Base-by-base conservation (phyloP, 1,140 invertebrate species). In the Platyura marginata region DNA sequence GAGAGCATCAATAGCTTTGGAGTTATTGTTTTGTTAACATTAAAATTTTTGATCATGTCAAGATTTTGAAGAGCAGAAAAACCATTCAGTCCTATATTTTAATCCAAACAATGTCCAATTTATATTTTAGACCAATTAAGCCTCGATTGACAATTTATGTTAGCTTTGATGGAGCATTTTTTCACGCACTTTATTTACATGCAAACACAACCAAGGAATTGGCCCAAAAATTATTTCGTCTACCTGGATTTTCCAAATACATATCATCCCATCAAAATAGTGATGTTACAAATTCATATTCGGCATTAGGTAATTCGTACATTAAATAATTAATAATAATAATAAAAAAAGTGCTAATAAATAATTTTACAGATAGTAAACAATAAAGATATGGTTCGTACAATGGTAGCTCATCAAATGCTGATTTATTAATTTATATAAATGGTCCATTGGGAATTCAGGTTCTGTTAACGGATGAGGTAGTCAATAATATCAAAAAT, bases 121-220 rank as follows among this genome's bases (percentile, higher is more conserved):
- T 3, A 29, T 44, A 18, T 42, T 57, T 6, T 58, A 84, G 80
- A 56, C 64, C 71, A 19, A 77, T 85, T 43, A 66, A 73, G 16
- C 83, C 85, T 0, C 74, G 80, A 40, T 64, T 88, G 42, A 87
- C 81, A 2, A 64, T 91, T 15, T 90, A 86, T 56, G 74, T 87
- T 35, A 81, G 78, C 47, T 60, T 77, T 45, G 74, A 80, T 43
- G 69, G 74, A 49, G 64, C 61, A 36, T 66, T 63, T 43, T 90
- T 81, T 69, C 77, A 81, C 61, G 81, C 81, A n/a, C 63, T 90
- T 11, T 89, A 85, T 53, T 61, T 92, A 44, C 69, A 79, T 33
- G 64, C 64, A 10, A 66, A 78, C 19, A 75, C 69, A n/a, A 73
- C 74, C 40, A 56, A 55, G 19, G 79, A 83, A 46, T 57, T 92